Evolutionary conservation across 1,140 invertebrate genomes (phyloP).

Genomic region (Nasonia vitripennis): DNA sequence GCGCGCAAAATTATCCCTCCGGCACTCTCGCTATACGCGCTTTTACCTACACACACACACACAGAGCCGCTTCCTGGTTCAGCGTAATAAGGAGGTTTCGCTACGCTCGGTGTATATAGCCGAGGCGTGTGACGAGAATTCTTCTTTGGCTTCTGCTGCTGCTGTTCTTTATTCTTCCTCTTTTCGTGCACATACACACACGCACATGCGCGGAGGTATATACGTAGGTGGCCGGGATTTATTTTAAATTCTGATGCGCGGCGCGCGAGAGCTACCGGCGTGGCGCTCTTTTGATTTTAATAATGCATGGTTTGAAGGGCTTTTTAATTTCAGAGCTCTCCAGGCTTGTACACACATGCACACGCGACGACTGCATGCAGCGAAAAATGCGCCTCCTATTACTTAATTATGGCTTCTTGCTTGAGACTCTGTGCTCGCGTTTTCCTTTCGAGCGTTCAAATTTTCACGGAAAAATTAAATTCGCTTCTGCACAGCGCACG

Average conservation of each 20-base stretch:
- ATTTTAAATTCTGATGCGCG: slow-evolving; percentile 40
- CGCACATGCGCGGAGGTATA: not conserved
- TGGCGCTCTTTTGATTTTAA: slow-evolving; percentile 42
- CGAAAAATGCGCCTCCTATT: not conserved
- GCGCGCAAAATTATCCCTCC: slow-evolving; percentile 20
- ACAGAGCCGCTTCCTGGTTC: slow-evolving; percentile 33
- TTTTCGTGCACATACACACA: not conserved
- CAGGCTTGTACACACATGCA: not conserved
- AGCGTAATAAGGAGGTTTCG: slow-evolving; percentile 41
- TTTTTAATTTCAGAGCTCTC: slow-evolving; percentile 35
- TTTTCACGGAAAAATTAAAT: not conserved
- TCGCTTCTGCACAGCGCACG: not conserved
- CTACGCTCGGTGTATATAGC: not conserved
- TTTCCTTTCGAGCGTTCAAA: not conserved
- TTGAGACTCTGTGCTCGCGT: not conserved
- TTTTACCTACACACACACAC: not conserved
- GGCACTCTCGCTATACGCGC: not conserved
- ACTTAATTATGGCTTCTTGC: slow-evolving; percentile 17
- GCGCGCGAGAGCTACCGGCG: not conserved
- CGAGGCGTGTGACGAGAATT: slow-evolving; percentile 43
- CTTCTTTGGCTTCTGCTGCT: slow-evolving; percentile 3
- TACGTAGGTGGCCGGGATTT: not conserved
- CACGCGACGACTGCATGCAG: not conserved
- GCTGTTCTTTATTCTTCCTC: slow-evolving; percentile 26
- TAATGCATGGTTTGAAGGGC: slow-evolving; percentile 26